Evolutionary conservation across 2,797 vertebrate species (phyloP).

Genomic region (Sylvilagus floridanus): DNA sequence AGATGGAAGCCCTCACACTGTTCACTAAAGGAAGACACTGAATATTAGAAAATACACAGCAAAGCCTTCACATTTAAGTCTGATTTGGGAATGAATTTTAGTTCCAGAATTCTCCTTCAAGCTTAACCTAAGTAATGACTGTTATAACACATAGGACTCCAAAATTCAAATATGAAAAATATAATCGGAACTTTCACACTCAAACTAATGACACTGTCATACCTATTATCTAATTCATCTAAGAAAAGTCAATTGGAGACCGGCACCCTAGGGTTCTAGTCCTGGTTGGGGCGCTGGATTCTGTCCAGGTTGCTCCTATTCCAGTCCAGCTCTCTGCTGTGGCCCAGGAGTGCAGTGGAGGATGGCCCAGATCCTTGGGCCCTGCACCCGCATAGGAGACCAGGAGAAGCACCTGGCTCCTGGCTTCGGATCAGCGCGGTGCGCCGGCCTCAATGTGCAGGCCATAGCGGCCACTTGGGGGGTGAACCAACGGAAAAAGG

Average conservation of each 20-base stretch:
- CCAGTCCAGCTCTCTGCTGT: no score
- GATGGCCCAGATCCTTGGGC: no score
- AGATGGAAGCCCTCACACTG: background rate
- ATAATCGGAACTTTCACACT: background rate
- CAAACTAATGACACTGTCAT: background rate
- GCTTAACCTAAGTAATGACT: background rate
- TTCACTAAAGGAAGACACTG: background rate
- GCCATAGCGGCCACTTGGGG: no score
- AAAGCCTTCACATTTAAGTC: background rate
- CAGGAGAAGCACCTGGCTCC: no score
- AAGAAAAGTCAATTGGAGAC: background rate
- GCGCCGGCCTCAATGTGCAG: no score
- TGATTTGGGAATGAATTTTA: slow-evolving; percentile 24
- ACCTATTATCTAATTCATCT: background rate
- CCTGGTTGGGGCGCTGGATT: no score
- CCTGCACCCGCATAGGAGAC: no score
- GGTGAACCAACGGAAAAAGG: no score
- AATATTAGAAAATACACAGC: background rate
- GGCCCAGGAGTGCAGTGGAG: no score
- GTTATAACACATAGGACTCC: background rate
- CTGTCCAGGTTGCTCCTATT: no score
- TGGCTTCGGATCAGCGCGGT: no score
- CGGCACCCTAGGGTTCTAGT: no score
- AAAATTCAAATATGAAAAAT: background rate
- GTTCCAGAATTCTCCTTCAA: background rate